A percentile compares a stretch with the other conserved stretches of the same genome.
phyloP scores from a whole-genome alignment of 2,888 invertebrate species.

The Crepidodera aurea region DNA sequence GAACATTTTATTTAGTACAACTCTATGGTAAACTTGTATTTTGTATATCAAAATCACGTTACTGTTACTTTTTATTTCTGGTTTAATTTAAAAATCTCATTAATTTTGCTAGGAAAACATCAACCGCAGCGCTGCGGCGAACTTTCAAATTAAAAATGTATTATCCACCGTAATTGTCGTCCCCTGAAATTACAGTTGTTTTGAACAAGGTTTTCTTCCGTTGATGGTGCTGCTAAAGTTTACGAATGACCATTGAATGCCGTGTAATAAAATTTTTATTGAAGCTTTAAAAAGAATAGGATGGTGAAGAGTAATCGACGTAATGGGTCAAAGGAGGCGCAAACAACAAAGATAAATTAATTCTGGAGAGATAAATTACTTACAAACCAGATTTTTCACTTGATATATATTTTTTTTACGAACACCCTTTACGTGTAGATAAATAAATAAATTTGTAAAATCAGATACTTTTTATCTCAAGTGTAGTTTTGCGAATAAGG shows the following conservation, averaged over 20 bases:
- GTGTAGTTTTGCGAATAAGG: no score
- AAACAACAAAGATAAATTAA: background rate
- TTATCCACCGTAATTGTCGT: background rate
- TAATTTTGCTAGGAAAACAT: background rate
- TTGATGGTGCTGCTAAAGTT: background rate
- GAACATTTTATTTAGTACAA: no score
- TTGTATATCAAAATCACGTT: no score
- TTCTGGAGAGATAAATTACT: no score
- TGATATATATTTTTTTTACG: no score
- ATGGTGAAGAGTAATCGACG: constrained; percentile 1
- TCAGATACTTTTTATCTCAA: no score
- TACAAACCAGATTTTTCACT: no score
- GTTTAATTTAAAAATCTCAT: background rate
- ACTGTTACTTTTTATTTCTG: no score
- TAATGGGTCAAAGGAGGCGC: background rate
- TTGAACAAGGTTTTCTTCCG: background rate
- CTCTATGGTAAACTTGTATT: no score
- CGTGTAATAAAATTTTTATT: constrained; percentile 16
- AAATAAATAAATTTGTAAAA: no score
- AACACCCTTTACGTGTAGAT: no score
- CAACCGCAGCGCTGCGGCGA: background rate
- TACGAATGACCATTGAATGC: constrained; percentile 24
- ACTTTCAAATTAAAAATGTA: background rate
- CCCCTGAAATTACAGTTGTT: background rate
- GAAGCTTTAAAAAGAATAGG: constrained; percentile 9